Base-by-base conservation (phyloP, 2,797 vertebrate genomes). In the Ptychadena robeensis region DNA sequence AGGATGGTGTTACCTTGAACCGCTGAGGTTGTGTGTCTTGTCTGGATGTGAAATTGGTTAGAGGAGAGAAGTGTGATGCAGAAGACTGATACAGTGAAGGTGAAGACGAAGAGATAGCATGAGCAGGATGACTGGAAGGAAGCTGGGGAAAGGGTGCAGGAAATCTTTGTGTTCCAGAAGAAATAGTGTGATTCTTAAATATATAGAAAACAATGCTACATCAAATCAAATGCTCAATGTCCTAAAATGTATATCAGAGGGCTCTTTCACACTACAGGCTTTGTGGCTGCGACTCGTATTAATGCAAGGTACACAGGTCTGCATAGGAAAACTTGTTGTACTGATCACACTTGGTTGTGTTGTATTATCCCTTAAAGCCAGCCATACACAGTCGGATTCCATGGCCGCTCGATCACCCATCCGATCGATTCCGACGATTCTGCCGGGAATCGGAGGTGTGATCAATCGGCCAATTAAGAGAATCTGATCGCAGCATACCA, bases 1-100 rank as follows among this genome's bases (percentile, higher is more conserved):
- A 81, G 71, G 73, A 82, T 87, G 88, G 86, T 83, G 87, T 96
- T 98, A 99, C 98, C 97, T 99, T 96, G 86, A 94, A 82, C 70
- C 94, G 93, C 73, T 95, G 91, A 87, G 95, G 94, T 84, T 90
- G 93, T 90, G 90, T 90, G 86, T 95, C 93, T 89, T 93, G 92
- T 79, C 90, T 93, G 85, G 92, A 89, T 53, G 91, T 89, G 37
- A 85, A 67, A 85, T 94, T 91, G 87, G 91, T 90, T 86, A 89
- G 88, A 86, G 91, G 91, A 88, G 78, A 91, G 86, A 90, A 90
- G 71, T 82, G 85, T 79, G 91, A 85, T 87, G 82, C 86, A 87
- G 89, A 9, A 86, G 90, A 44, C 44, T 27, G 86, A 90, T 86
- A 80, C 85, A 90, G 63, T 87, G 89, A 69, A 87, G 90, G 88